Evolutionary conservation across 2,797 vertebrate genomes (phyloP).

Genomic region (Mycteria americana): DNA sequence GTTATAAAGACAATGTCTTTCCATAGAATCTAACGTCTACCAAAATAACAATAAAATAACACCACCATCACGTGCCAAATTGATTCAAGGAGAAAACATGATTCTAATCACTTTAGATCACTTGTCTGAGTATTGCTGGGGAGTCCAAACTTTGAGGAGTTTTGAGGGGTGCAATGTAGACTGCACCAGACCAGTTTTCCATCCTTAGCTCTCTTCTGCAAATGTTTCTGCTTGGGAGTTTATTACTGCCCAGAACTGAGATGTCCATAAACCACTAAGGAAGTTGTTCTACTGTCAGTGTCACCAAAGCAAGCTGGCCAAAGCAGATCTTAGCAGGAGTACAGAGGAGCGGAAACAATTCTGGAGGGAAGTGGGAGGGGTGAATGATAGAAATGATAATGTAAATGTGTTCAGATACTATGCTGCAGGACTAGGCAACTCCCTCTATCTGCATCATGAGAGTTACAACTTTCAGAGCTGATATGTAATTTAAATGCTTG

Average conservation of each 20-base stretch:
- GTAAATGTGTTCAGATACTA: background rate
- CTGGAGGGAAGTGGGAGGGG: background rate
- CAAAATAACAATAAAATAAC: background rate
- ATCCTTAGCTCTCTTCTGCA: background rate
- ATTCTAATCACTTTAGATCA: background rate
- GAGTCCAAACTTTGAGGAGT: background rate
- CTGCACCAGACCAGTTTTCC: background rate
- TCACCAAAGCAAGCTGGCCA: background rate
- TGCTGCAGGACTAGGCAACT: background rate
- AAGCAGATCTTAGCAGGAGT: background rate
- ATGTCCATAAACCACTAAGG: background rate
- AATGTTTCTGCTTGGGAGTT: background rate
- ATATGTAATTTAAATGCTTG: background rate
- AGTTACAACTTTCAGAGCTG: background rate
- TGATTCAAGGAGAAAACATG: background rate
- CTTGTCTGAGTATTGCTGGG: background rate
- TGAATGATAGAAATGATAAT: background rate
- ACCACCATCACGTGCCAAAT: accelerated
- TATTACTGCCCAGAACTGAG: background rate
- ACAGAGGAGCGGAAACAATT: background rate
- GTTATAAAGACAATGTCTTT: background rate
- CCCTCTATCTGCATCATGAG: background rate
- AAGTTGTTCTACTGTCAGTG: background rate
- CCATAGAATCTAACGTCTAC: background rate
- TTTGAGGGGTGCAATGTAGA: background rate